phyloP scores from a whole-genome alignment of 2,888 invertebrate genomes.

The Tipula confusa region DNA sequence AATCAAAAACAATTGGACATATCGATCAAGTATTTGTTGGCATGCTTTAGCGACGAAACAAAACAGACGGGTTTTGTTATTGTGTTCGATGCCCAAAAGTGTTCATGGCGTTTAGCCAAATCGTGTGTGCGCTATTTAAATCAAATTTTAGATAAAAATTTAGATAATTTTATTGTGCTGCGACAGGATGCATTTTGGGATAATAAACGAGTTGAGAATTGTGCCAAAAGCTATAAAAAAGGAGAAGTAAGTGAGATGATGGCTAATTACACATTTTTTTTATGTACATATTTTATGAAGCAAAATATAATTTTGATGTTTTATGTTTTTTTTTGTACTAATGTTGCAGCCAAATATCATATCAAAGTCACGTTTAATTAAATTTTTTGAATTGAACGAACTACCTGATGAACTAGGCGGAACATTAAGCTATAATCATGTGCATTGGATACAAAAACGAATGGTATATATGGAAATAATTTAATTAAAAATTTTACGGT shows the following conservation, averaged over 20 bases:
- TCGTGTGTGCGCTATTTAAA: constrained; percentile 58
- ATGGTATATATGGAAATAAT: constrained; percentile 59
- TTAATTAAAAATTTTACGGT: neutral
- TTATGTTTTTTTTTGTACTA: too few species aligned
- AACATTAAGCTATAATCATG: constrained; percentile 64
- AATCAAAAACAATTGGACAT: constrained; percentile 41
- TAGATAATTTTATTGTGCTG: constrained; percentile 58
- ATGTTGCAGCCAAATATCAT: constrained; percentile 67
- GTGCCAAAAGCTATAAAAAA: constrained; percentile 58
- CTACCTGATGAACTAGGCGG: constrained; percentile 71
- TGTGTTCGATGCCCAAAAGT: constrained; percentile 61
- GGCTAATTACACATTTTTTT: neutral
- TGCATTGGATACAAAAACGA: constrained; percentile 69
- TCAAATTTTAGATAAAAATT: constrained; percentile 52
- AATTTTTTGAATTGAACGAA: constrained; percentile 64
- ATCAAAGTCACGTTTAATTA: constrained; percentile 62
- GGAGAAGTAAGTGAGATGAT: constrained; percentile 53
- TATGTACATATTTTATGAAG: neutral
- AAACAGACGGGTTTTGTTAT: constrained; percentile 54
- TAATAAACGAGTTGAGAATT: constrained; percentile 66
- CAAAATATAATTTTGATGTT: constrained; percentile 13
- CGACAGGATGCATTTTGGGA: constrained; percentile 73
- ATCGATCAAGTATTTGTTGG: constrained; percentile 47
- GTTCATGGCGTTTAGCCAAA: constrained; percentile 59
- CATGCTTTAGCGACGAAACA: constrained; percentile 39